Evolutionary conservation across 2,888 invertebrate species (phyloP), one percentile per base, ranked within the genome.

Genomic region (Cetonia aurata): DNA sequence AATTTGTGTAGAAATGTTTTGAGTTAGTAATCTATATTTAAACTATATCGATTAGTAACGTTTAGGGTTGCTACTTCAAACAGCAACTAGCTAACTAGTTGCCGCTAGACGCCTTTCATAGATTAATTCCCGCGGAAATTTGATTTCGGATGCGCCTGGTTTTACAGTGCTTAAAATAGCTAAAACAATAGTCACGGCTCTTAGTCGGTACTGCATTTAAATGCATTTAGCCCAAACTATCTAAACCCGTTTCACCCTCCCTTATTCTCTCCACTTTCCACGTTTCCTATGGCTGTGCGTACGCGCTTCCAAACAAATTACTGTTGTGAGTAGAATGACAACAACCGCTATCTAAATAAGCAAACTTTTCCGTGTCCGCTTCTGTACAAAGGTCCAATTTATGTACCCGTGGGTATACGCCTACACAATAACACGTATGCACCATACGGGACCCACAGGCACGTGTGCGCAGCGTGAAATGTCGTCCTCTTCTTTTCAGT

Each of bases 261-360:
- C 37, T 1, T 1, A 37, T 37, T 37, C 37, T 37, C 37, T 37
- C 37, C 37, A 37, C 37, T 33, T 33, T 33, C 55, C 13, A n/a
- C n/a, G n/a, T 33, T 55, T 31, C 10, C 37, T 10, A 10, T 10
- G 33, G 41, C 42, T 57, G 15, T 41, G 13, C 41, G 41, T 37
- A 8, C 37, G 37, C 37, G 52, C 25, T 25, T n/a, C 50, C 33
- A 50, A 65, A 65, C 41, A 41, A 65, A 65, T 65, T 65, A 65
- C 50, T 13, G 37, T 37, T 37, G 37, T 3, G 62, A 65, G 50
- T 50, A 9, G 41, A 65, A 65, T 65, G 50, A 37, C 50, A 59
- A 59, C 59, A 50, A 65, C 46, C 50, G 33, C 50, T 65, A 65
- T 52, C 37, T 65, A 65, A 65, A 65, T 52, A 50, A 65, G 62